Conservation (phyloP, 1,140 invertebrate species). For the Philaenus spumarius region DNA sequence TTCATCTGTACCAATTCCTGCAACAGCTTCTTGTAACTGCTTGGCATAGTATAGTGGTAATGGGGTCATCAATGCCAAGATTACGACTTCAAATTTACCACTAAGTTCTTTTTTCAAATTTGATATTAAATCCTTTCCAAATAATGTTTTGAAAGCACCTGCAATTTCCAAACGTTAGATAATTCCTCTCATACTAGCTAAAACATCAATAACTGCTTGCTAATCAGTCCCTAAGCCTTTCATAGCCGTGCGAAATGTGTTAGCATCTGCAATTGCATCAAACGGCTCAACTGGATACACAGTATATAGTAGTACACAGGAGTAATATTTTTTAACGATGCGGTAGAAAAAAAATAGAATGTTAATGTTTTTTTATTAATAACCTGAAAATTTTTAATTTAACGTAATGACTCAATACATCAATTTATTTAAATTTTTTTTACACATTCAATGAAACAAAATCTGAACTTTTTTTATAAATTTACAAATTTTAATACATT, state of each 20-base stretch:
- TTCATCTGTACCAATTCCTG: constrained; percentile 79
- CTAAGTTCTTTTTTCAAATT: constrained; percentile 82
- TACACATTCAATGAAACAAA: too few species aligned
- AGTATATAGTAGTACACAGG: too few species aligned
- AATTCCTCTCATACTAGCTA: constrained; percentile 80
- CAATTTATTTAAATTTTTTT: too few species aligned
- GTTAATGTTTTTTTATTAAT: too few species aligned
- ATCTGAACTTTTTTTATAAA: too few species aligned
- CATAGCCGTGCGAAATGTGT: constrained; percentile 85
- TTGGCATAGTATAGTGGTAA: constrained; percentile 88
- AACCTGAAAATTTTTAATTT: too few species aligned
- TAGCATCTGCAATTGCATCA: constrained; percentile 82
- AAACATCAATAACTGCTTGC: constrained; percentile 82
- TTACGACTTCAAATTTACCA: constrained; percentile 83
- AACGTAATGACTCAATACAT: too few species aligned
- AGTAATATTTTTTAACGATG: too few species aligned
- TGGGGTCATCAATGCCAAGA: constrained; percentile 77
- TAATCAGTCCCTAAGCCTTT: constrained; percentile 91
- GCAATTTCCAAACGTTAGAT: constrained; percentile 86
- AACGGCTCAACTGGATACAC: constrained; percentile 79
- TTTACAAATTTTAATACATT: too few species aligned
- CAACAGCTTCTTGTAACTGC: constrained; percentile 79
- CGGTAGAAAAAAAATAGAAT: too few species aligned
- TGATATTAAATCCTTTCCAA: constrained; percentile 85
- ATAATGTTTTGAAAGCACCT: constrained; percentile 86